Conservation (phyloP, 2,888 invertebrate genomes). For the Apocheima hispidaria region DNA sequence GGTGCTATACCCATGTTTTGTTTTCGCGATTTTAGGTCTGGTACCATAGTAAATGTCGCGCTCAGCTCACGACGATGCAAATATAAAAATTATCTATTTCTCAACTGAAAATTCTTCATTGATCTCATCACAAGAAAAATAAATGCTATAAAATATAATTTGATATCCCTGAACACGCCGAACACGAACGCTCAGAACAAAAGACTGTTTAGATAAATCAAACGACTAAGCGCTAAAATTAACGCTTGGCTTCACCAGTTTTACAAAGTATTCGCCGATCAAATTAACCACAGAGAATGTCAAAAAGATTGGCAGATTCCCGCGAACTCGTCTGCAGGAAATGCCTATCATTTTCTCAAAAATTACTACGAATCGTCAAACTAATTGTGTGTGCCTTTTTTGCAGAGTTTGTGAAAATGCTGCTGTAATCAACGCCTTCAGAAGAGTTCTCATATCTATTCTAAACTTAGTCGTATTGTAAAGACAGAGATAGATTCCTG, state of each 20-base stretch:
- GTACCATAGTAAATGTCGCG: no score
- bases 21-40: no score
- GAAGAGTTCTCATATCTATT: constrained; percentile 67
- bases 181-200: constrained; percentile 20
- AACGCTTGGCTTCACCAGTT: constrained; percentile 28
- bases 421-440: constrained; percentile 75
- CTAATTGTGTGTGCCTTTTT: constrained; percentile 56
- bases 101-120: neutral
- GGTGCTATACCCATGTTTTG: no score
- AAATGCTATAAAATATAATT: constrained; percentile 5
- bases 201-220: constrained; percentile 30
- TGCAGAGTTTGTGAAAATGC: constrained; percentile 87
- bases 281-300: constrained; percentile 29
- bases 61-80: no score
- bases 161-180: constrained; percentile 2
- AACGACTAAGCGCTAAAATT: constrained; percentile 25
- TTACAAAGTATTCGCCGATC: constrained; percentile 13
- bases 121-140: neutral
- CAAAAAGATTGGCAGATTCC: constrained; percentile 39
- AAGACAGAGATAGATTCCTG: constrained; percentile 22
- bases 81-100: neutral
- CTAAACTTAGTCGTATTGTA: constrained; percentile 27
- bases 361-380: constrained; percentile 18
- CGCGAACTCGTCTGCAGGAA: constrained; percentile 21
- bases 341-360: constrained; percentile 21